Conservation (phyloP, 1,140 invertebrate genomes). For the Ceratosolen solmsi region DNA sequence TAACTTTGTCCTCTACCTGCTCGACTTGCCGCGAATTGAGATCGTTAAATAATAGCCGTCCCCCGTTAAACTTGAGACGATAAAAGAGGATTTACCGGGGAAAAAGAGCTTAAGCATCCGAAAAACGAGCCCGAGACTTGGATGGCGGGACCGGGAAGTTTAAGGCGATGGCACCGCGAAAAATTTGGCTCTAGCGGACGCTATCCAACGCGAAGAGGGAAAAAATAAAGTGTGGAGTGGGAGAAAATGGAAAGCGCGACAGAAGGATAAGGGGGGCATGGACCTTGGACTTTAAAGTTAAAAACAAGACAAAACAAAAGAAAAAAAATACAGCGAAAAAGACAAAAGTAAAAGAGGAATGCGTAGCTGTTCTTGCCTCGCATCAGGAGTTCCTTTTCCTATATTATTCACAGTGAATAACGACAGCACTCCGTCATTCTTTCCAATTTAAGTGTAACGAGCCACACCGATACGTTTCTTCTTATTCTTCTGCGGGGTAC, state of each 20-base stretch:
- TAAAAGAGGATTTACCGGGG: not conserved
- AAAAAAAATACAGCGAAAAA: not conserved
- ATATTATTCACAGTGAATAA: slow-evolving; percentile 73
- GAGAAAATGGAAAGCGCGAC: not conserved
- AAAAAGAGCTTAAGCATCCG: too few relatives aligned
- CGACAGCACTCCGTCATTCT: slow-evolving; percentile 73
- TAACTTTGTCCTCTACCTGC: not conserved
- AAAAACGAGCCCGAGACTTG: not conserved
- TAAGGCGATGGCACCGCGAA: not conserved
- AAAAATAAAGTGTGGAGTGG: not conserved
- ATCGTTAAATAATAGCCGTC: not conserved
- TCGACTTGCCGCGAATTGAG: not conserved
- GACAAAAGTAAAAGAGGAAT: too few relatives aligned
- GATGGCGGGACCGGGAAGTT: slow-evolving; percentile 52
- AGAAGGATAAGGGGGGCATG: too few relatives aligned
- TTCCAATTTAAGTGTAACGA: slow-evolving; percentile 75
- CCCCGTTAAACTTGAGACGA: not conserved
- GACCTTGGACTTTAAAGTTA: too few relatives aligned
- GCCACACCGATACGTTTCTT: slow-evolving; percentile 73
- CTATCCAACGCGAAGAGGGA: not conserved
- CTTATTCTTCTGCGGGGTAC: slow-evolving; percentile 68
- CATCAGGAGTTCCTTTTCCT: slow-evolving; percentile 63
- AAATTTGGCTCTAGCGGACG: too few relatives aligned
- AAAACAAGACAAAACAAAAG: too few relatives aligned
- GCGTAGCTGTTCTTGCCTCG: slow-evolving; percentile 34